These are phyloP conservation scores for Coenonympha glycerion DNA, from an alignment of 2,888 invertebrate genomes.

Conservation along the genomic window DNA sequence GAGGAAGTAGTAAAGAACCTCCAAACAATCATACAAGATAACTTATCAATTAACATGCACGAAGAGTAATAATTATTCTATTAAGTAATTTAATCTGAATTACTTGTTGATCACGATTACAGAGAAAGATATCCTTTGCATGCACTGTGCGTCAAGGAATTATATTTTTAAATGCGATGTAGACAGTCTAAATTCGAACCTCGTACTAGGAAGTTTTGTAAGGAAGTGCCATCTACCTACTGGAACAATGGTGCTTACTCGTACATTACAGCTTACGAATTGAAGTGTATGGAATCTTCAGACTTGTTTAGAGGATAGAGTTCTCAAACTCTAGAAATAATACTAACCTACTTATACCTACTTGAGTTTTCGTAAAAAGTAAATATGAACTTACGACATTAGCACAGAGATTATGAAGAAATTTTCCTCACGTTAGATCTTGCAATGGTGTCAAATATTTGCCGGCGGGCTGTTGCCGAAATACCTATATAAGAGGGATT, in stretches of 20 bases:
- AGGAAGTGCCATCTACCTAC: constrained; percentile 20
- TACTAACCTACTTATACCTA: too few relatives aligned
- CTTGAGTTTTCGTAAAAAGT: too few relatives aligned
- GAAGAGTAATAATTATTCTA: too few relatives aligned
- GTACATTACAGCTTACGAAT: not conserved
- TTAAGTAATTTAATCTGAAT: too few relatives aligned
- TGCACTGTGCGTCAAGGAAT: constrained; percentile 24
- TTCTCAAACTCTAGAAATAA: too few relatives aligned
- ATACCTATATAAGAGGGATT: not conserved
- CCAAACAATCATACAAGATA: too few relatives aligned
- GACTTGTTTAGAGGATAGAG: too few relatives aligned
- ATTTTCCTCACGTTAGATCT: not conserved
- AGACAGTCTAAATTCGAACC: constrained; percentile 28
- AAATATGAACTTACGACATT: not conserved
- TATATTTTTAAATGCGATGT: constrained; percentile 44
- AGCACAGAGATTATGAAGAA: not conserved
- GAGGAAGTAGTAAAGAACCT: too few relatives aligned
- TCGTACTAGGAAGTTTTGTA: constrained; percentile 35
- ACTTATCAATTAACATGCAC: too few relatives aligned
- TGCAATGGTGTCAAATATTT: constrained; percentile 10
- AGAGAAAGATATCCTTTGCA: constrained; percentile 8
- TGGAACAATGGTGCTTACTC: constrained; percentile 17
- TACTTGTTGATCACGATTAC: not conserved
- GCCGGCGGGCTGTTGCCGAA: not conserved
- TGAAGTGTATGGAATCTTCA: not conserved